Conservation (phyloP, 2,888 invertebrate genomes). For the Erebia ligea region DNA sequence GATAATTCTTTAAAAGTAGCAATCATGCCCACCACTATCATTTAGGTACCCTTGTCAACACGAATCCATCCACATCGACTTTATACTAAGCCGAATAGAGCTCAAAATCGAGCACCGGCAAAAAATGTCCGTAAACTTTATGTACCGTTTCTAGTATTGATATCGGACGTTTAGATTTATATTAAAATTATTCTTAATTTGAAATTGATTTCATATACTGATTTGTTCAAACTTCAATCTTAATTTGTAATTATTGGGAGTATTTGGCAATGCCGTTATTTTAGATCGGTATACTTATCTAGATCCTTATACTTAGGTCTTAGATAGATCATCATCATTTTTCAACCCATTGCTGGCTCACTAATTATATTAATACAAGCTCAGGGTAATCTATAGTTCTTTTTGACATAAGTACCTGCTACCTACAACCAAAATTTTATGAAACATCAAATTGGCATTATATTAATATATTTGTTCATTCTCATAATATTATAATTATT, state of each 20-base stretch:
- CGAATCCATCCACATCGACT: background rate
- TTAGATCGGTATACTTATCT: too few species aligned
- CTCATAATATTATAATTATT: too few species aligned
- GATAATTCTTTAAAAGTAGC: too few species aligned
- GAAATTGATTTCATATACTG: conserved; percentile 22
- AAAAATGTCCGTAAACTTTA: background rate
- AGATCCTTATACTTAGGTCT: too few species aligned
- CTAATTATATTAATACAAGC: too few species aligned
- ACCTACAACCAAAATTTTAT: too few species aligned
- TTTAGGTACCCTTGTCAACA: conserved; percentile 22
- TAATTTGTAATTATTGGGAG: background rate
- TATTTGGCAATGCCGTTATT: background rate
- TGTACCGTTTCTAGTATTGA: conserved; percentile 24
- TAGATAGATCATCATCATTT: too few species aligned
- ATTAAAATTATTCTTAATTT: conserved; percentile 25
- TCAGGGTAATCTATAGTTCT: too few species aligned
- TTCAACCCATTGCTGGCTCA: too few species aligned
- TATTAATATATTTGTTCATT: too few species aligned
- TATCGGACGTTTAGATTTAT: conserved; percentile 20
- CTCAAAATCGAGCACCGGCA: background rate
- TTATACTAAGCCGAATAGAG: background rate
- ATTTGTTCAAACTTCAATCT: conserved; percentile 10
- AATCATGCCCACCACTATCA: conserved; percentile 19
- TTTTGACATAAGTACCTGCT: too few species aligned
- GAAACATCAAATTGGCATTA: too few species aligned